Base-by-base conservation (phyloP, 2,797 vertebrate genomes). In the Eleutherodactylus coqui region DNA sequence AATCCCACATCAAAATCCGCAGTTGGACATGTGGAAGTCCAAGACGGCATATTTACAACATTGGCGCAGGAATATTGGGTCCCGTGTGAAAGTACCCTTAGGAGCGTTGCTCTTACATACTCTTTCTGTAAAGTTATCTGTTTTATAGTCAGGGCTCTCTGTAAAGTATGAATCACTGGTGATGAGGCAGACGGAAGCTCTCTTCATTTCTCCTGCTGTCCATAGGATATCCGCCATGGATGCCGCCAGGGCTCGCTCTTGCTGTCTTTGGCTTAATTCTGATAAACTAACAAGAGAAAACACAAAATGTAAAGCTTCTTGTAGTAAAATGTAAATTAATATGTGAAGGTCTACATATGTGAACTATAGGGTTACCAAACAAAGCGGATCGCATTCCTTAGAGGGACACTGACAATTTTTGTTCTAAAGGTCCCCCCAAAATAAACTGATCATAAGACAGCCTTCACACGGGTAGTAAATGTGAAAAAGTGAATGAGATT, bases 171-270 rank as follows among this genome's bases (percentile, higher is more conserved):
- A 38, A 8, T 95, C 90, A 0, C 91, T 19, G 0, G 94, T 89
- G 88, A 94, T 5, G 70, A 97, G 92, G 82, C 96, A 95, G 85
- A 97, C 16, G 0, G 89, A 88, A 0, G 94, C 94, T 41, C 90
- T 91, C 85, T 84, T 88, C 4, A 93, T 89, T 49, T 93, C 94
- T 58, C 96, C 96, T 0, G 95, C 95, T 51, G 90, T 92, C 97
- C 97, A 98, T 36, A 98, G 93, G 79, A 91, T 94, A 85, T 94
- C 94, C 0, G 94, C 87, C 62, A 98, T 83, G 0, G 92, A 94
- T 0, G 5, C 81, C 0, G 94, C 94, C 89, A 98, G 88, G 0
- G 93, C 95, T 29, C 16, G 82, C 0, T 92, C 91, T 89, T 97
- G 97, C 2, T 95, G 92, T 70, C 21, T 76, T 41, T 19, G 88